A percentile compares a stretch with the other conserved stretches of the same genome.
These are phyloP conservation scores for Diarsia rubi DNA, from an alignment of 2,888 invertebrate species.

Conservation along the genomic window DNA sequence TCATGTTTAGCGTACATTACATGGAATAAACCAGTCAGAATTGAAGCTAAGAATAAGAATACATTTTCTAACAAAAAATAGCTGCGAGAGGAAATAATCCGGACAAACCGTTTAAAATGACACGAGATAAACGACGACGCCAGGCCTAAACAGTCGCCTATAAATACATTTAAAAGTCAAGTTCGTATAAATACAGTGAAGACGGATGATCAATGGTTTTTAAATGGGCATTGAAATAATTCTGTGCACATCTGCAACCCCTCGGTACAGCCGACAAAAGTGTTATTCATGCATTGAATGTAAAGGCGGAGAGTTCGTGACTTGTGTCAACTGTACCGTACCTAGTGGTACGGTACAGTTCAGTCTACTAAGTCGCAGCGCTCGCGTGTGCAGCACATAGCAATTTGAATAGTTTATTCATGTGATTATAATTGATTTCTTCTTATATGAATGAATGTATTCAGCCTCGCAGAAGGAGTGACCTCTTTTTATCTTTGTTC, in stretches of 20 bases:
- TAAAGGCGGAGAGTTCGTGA: constrained; percentile 70
- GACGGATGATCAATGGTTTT: constrained; percentile 65
- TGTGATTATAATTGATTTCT: constrained; percentile 79
- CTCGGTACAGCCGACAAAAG: constrained; percentile 63
- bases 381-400: constrained; percentile 69
- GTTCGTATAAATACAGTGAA: constrained; percentile 51
- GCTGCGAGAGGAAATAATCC: constrained; percentile 42
- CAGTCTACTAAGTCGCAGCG: constrained; percentile 72
- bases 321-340: constrained; percentile 69
- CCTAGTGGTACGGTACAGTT: no score
- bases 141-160: constrained; percentile 46
- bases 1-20: constrained; percentile 37
- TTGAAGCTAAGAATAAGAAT: constrained; percentile 29
- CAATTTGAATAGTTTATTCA: constrained; percentile 79
- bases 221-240: constrained; percentile 63
- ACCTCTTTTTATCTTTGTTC: constrained; percentile 70
- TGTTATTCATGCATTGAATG: constrained; percentile 71
- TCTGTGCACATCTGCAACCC: constrained; percentile 69
- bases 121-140: constrained; percentile 54
- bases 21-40: constrained; percentile 37
- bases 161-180: constrained; percentile 59
- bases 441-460: constrained; percentile 75
- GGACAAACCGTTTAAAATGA: constrained; percentile 51
- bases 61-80: constrained; percentile 45
- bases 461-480: constrained; percentile 75